Percentiles rank a stretch among this genome's conserved stretches.
phyloP scores from a whole-genome alignment of 2,888 invertebrate species.

The Ochlodes sylvanus region DNA sequence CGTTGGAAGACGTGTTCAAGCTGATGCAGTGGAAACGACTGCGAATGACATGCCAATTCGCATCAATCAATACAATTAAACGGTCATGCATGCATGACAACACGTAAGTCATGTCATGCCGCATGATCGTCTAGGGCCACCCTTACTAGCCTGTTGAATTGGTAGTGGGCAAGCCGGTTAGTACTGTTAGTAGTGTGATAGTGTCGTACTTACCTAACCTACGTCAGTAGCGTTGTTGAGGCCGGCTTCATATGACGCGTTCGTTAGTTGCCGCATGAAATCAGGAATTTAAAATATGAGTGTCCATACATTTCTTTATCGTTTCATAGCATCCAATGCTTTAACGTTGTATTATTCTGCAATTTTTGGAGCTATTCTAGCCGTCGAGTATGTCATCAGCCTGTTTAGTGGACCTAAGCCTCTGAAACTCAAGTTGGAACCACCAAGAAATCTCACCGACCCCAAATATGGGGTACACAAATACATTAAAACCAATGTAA shows the following conservation, averaged over 20 bases:
- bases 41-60: no score
- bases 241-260: conserved; percentile 23
- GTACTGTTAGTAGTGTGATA: no score
- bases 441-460: conserved; percentile 76
- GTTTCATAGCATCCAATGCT: conserved; percentile 40
- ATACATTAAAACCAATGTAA: conserved; percentile 83
- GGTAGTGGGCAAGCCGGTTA: not conserved
- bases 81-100: no score
- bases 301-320: conserved; percentile 37
- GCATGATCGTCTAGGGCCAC: no score
- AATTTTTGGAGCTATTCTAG: conserved; percentile 27
- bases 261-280: conserved; percentile 1
- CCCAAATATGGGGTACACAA: conserved; percentile 82
- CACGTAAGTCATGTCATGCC: no score
- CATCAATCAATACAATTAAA: no score
- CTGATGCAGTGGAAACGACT: no score
- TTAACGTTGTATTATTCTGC: conserved; percentile 41
- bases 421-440: conserved; percentile 54
- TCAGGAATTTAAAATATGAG: conserved; percentile 36
- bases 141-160: not conserved
- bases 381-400: conserved; percentile 40
- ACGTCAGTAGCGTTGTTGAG: conserved; percentile 17
- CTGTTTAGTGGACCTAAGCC: conserved; percentile 42
- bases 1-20: no score
- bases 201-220: no score